A percentile compares a stretch with the other conserved stretches of the same genome.
Conservation (phyloP, 2,113 vertebrate genomes). For the Melanotaenia duboulayi region DNA sequence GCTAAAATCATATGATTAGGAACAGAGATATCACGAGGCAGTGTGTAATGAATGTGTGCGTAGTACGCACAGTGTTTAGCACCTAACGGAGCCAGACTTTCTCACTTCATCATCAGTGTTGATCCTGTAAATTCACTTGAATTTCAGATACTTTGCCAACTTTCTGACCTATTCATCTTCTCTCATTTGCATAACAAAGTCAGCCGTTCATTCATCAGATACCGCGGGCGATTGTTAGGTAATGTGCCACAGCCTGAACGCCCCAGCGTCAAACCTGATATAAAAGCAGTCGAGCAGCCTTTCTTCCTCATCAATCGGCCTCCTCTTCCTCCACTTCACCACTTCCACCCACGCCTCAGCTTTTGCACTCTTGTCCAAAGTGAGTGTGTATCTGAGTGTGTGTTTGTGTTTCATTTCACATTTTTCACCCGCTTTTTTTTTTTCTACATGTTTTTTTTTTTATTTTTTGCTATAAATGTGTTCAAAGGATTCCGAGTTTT, state of each 20-base stretch:
- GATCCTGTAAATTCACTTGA: constrained; percentile 8
- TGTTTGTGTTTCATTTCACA: constrained; percentile 43
- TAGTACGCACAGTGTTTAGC: not conserved
- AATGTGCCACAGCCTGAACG: constrained; percentile 42
- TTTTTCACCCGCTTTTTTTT: constrained; percentile 1
- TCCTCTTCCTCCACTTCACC: constrained; percentile 59
- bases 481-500: constrained; percentile 5
- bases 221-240: constrained; percentile 28
- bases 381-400: constrained; percentile 49
- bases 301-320: constrained; percentile 64
- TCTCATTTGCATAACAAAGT: constrained; percentile 37
- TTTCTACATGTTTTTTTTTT: constrained; percentile 29
- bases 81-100: constrained; percentile 1
- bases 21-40: too few relatives aligned
- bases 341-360: constrained; percentile 70
- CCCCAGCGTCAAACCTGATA: constrained; percentile 47
- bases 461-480: constrained; percentile 20
- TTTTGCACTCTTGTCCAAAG: constrained; percentile 72
- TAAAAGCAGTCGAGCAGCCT: constrained; percentile 59
- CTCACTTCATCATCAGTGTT: constrained; percentile 7
- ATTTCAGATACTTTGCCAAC: constrained; percentile 25
- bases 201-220: constrained; percentile 6
- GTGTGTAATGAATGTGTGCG: too few relatives aligned
- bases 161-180: constrained; percentile 24
- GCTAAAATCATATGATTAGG: too few relatives aligned